Percentiles rank a stretch among this genome's conserved stretches.
Evolutionary conservation across 53 echinoderm and acorn worm genomes (phyloP).

Genomic region (Antedon mediterranea): DNA sequence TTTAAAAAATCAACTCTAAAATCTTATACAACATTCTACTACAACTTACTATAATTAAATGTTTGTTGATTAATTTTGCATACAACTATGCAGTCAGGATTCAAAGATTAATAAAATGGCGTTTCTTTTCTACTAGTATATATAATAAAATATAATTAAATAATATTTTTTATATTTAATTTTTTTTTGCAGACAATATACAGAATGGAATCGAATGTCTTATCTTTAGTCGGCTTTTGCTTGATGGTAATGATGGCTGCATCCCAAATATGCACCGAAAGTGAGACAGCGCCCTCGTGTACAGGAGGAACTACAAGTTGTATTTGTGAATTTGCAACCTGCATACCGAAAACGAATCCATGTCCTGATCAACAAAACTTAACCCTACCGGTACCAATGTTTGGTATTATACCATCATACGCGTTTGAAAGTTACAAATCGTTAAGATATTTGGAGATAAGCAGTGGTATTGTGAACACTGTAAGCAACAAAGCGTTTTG

Average conservation of each 20-base stretch:
- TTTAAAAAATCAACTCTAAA: too few relatives aligned
- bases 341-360: neutral
- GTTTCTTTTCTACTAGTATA: too few relatives aligned
- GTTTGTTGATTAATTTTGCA: too few relatives aligned
- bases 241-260: neutral
- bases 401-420: neutral
- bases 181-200: too few relatives aligned
- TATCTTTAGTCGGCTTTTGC: neutral
- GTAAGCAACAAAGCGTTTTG: neutral
- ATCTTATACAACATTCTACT: too few relatives aligned
- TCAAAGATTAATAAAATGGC: too few relatives aligned
- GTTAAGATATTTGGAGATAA: neutral
- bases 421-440: neutral
- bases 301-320: neutral
- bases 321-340: neutral
- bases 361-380: neutral
- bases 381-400: neutral
- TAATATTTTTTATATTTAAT: too few relatives aligned
- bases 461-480: neutral
- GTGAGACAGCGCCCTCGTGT: neutral
- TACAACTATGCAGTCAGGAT: too few relatives aligned
- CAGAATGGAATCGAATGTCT: too few relatives aligned
- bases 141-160: too few relatives aligned
- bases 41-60: too few relatives aligned
- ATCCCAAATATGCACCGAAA: neutral